Evolutionary conservation across 2,797 vertebrate species (phyloP), one percentile per base, ranked within the genome.

Genomic region (Notamacropus eugenii): DNA sequence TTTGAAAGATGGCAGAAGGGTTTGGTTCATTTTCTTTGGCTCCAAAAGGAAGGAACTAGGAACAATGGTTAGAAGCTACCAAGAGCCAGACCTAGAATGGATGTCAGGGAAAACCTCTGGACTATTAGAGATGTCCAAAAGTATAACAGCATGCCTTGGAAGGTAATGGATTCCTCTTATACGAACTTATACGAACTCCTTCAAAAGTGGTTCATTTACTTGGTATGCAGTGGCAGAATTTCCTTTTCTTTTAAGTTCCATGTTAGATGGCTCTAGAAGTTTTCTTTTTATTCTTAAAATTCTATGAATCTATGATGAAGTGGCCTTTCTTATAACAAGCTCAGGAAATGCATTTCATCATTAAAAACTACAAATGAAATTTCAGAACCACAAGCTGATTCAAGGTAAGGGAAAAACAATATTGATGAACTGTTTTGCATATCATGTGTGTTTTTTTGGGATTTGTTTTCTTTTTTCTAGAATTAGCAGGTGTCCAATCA

Each of bases 401-500:
- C 34, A 95, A 54, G 4, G 54, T 58, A 95, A 8, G 34, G 94
- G 16, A 91, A 55, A n/a, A 96, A 9, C 46, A 96, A 93, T 93
- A 46, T 6, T 8, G 94, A 92, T 96, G n/a, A 95, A 50, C 34
- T 50, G 0, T 90, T 8, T 74, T 4, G 16, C 93, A 93, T 67
- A 4, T 16, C 62, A 40, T 55, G 12, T 55, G 10, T 50, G 50
- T 94, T 97, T 74, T 1, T 50, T 90, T 92, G 22, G 93, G 82
- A 91, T 8, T 10, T 3, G 14, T n/a, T 67, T 67, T 67, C 34
- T 24, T 16, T 59, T 16, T 59, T 57, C 90, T 55, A 19, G 54
- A 91, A 96, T 97, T 97, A 94, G 52, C 58, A 95, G 95, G 93
- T 96, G 94, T 96, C 95, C 28, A 62, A 28, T 90, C 54, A 95